phyloP scores from a whole-genome alignment of 2,888 invertebrate genomes.

The Trissolcus japonicus region DNA sequence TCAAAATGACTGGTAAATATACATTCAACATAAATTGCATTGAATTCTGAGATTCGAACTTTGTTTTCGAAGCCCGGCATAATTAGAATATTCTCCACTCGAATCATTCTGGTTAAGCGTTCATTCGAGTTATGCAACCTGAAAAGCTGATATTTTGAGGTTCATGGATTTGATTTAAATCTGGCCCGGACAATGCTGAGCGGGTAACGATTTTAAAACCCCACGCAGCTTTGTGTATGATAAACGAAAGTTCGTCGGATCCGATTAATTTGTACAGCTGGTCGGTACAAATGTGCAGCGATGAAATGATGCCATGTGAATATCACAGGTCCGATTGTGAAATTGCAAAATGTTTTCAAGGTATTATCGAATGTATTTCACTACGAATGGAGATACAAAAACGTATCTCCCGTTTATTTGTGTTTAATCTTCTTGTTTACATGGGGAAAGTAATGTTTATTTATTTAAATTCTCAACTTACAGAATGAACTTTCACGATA shows the following conservation, averaged over 20 bases:
- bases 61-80: slow-evolving; percentile 29
- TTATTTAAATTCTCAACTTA: neutral
- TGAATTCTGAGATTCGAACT: no score
- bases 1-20: no score
- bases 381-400: neutral
- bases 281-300: slow-evolving; percentile 10
- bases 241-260: slow-evolving; percentile 33
- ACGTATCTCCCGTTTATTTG: slow-evolving; percentile 5
- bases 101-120: slow-evolving; percentile 52
- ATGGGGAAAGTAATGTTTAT: slow-evolving; percentile 7
- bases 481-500: neutral
- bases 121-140: slow-evolving; percentile 47
- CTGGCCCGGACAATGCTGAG: slow-evolving; percentile 12
- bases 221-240: slow-evolving; percentile 24
- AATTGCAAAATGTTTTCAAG: slow-evolving; percentile 7
- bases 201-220: slow-evolving; percentile 34
- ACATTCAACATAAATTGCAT: no score
- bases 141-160: slow-evolving; percentile 48
- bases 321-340: slow-evolving; percentile 8
- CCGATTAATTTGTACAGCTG: slow-evolving; percentile 24
- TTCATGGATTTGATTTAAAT: slow-evolving; percentile 42
- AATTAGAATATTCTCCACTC: slow-evolving; percentile 45
- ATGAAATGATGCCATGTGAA: slow-evolving; percentile 14
- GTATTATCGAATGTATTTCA: neutral
- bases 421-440: slow-evolving; percentile 13